Evolutionary conservation across 1,140 invertebrate genomes (phyloP).

Genomic region (Tetragnatha versicolor): DNA sequence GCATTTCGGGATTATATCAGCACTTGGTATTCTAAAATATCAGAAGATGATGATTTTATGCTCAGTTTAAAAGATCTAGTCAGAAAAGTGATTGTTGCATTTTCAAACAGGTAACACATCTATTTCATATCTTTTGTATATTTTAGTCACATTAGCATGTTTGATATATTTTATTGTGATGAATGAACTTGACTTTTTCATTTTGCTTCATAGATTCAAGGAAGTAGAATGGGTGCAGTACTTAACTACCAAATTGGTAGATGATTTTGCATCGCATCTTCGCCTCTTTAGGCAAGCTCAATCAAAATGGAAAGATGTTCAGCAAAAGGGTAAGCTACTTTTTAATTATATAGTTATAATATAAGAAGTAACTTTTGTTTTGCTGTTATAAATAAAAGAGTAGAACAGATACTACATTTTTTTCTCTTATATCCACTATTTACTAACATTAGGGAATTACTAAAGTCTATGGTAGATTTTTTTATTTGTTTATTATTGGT

Average conservation of each 20-base stretch:
- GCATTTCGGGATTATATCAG: conserved; percentile 80
- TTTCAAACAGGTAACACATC: conserved; percentile 67
- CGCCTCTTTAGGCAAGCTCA: conserved; percentile 78
- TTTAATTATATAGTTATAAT: not conserved
- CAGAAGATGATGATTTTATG: conserved; percentile 68
- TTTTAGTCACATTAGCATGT: not conserved
- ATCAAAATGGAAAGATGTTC: conserved; percentile 71
- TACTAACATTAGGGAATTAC: too few species aligned
- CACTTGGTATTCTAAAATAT: conserved; percentile 75
- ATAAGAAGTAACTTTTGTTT: too few species aligned
- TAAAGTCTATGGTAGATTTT: conserved; percentile 58
- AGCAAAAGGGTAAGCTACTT: conserved; percentile 60
- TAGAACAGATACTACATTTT: too few species aligned
- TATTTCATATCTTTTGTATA: not conserved
- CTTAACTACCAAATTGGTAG: conserved; percentile 83
- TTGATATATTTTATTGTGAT: not conserved
- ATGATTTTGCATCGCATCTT: conserved; percentile 88
- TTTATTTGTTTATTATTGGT: too few species aligned
- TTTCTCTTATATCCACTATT: too few species aligned
- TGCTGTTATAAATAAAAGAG: too few species aligned
- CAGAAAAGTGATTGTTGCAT: conserved; percentile 68
- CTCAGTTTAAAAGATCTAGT: conserved; percentile 67
- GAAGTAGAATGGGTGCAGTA: conserved; percentile 88
- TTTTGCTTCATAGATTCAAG: conserved; percentile 73
- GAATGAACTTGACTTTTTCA: not conserved